phyloP scores from a whole-genome alignment of 2,888 invertebrate species.

The Cinara cedri region DNA sequence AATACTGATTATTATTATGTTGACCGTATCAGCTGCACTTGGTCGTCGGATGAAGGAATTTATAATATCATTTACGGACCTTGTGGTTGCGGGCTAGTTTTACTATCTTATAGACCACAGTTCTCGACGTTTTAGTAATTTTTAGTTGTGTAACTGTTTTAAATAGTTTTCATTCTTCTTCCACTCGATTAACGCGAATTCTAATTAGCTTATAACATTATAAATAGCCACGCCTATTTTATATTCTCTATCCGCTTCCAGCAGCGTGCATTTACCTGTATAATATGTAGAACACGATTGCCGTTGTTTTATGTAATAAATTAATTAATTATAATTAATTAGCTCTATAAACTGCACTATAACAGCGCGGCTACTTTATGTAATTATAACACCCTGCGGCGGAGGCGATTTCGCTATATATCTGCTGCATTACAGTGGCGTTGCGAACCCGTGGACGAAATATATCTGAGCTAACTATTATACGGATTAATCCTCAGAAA shows the following conservation, averaged over 20 bases:
- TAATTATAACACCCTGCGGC: not conserved
- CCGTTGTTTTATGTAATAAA: not conserved
- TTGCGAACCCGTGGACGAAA: constrained; percentile 4
- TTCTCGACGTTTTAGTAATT: too few species aligned
- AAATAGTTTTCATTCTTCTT: not conserved
- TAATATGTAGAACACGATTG: constrained; percentile 14
- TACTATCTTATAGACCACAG: too few species aligned
- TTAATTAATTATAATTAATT: constrained; percentile 27
- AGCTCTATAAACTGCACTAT: constrained; percentile 7
- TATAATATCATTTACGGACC: too few species aligned
- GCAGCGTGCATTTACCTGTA: constrained; percentile 2
- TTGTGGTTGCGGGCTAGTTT: too few species aligned
- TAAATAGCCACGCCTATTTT: constrained; percentile 30
- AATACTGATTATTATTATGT: too few species aligned
- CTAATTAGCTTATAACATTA: constrained; percentile 50
- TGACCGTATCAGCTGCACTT: too few species aligned
- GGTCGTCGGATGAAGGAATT: too few species aligned
- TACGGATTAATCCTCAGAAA: too few species aligned
- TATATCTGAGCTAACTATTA: too few species aligned
- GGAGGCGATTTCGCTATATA: not conserved
- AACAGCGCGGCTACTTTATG: not conserved
- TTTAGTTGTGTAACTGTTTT: too few species aligned
- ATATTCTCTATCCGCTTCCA: constrained; percentile 22
- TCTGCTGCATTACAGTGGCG: not conserved
- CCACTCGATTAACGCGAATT: not conserved